A percentile compares a stretch with the other conserved stretches of the same genome.
These are phyloP conservation scores for Carassius gibelio DNA, from an alignment of 2,113 vertebrate species.

Conservation along the genomic window DNA sequence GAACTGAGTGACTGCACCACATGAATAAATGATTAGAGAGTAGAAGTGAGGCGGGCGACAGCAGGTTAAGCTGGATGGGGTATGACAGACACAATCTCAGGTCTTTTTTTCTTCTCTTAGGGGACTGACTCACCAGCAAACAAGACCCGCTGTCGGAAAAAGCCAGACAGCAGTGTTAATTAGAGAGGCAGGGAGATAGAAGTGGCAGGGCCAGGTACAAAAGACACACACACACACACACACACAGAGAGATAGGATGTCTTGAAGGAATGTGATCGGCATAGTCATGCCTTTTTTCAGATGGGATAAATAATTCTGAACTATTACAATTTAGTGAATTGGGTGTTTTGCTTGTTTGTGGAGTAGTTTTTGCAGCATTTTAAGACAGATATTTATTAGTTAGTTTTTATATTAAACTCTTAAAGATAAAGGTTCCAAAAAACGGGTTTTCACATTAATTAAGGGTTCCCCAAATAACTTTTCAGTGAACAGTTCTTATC, in stretches of 20 bases:
- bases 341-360: conserved; percentile 1
- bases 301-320: conserved; percentile 30
- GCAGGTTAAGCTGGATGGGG: conserved; percentile 43
- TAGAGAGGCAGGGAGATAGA: conserved; percentile 63
- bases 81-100: conserved; percentile 53
- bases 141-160: conserved; percentile 71
- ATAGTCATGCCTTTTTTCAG: conserved; percentile 37
- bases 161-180: conserved; percentile 75
- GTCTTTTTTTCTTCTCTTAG: conserved; percentile 66
- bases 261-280: conserved; percentile 45
- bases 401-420: background rate
- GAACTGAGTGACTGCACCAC: conserved; percentile 60
- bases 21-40: conserved; percentile 68
- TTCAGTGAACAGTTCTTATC: too few relatives aligned
- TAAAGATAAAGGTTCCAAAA: background rate
- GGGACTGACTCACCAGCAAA: conserved; percentile 71
- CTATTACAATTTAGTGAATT: conserved; percentile 30
- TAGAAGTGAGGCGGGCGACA: conserved; percentile 54
- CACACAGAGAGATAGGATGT: conserved; percentile 20
- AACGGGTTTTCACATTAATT: background rate
- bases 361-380: background rate
- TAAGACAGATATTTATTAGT: too few relatives aligned
- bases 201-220: conserved; percentile 60
- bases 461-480: too few relatives aligned
- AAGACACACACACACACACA: background rate